Evolutionary conservation across 2,113 vertebrate species (phyloP).

Genomic region (Tachuris rubrigastra): DNA sequence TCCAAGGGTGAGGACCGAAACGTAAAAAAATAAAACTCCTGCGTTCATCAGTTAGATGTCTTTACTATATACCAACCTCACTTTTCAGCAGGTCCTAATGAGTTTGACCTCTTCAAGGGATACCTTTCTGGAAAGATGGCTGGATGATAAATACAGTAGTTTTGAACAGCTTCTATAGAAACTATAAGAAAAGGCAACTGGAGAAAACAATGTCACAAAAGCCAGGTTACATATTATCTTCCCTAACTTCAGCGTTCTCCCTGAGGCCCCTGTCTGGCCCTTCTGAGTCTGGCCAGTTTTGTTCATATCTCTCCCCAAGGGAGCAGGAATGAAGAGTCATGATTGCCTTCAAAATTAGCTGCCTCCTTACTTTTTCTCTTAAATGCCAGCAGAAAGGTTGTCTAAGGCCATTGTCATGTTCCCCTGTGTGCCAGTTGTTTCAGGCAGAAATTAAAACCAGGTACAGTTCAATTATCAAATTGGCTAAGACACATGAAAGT

Average conservation of each 20-base stretch:
- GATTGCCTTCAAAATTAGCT: neutral
- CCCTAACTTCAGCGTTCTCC: neutral
- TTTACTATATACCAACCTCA: neutral
- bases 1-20: neutral
- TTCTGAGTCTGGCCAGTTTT: neutral
- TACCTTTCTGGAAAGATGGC: neutral
- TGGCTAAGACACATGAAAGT: neutral
- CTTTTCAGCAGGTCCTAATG: neutral
- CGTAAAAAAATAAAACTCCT: neutral
- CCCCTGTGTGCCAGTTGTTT: neutral
- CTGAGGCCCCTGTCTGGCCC: neutral
- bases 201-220: conserved; percentile 9
- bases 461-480: neutral
- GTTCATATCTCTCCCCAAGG: neutral
- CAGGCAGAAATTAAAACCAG: neutral
- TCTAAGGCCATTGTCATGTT: neutral
- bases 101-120: neutral
- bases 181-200: neutral
- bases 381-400: neutral
- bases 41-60: neutral
- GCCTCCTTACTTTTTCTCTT: neutral
- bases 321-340: neutral
- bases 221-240: conserved; percentile 10
- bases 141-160: neutral
- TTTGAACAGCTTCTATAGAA: neutral